phyloP scores from a whole-genome alignment of 1,140 invertebrate genomes.

The Penaeus indicus region DNA sequence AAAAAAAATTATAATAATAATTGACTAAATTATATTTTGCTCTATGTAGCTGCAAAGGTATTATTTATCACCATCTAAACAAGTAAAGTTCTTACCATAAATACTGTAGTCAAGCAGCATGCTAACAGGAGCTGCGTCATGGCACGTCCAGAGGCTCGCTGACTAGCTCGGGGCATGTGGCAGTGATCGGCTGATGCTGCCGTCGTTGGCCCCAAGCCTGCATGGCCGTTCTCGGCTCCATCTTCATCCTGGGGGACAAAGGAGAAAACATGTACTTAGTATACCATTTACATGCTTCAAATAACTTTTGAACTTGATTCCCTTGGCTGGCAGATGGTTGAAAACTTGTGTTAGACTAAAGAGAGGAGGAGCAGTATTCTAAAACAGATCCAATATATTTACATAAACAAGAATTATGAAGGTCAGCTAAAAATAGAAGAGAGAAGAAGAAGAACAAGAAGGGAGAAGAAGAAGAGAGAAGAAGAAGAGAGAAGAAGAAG shows the following conservation, averaged over 20 bases:
- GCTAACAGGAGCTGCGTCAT: constrained; percentile 59
- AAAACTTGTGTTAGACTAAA: too few species aligned
- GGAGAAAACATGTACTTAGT: too few species aligned
- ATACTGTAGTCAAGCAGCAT: constrained; percentile 51
- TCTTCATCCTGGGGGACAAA: constrained; percentile 42
- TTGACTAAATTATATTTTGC: neutral
- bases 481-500: too few species aligned
- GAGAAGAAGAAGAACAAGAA: too few species aligned
- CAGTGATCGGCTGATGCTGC: constrained; percentile 50
- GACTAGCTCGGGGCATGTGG: constrained; percentile 36
- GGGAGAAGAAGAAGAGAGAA: too few species aligned
- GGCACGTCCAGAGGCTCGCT: constrained; percentile 36
- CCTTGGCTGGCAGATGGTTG: too few species aligned
- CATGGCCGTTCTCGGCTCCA: constrained; percentile 36
- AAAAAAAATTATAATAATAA: neutral
- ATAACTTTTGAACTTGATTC: too few species aligned
- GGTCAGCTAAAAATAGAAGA: too few species aligned
- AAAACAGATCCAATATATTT: too few species aligned
- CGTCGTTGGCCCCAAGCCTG: neutral
- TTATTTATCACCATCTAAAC: neutral
- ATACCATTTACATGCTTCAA: too few species aligned
- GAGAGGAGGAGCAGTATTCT: too few species aligned
- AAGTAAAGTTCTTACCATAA: constrained; percentile 49
- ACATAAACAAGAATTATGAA: too few species aligned
- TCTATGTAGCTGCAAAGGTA: neutral